These are phyloP conservation scores for Megalops atlanticus DNA, from an alignment of 2,113 vertebrate genomes.

Conservation along the genomic window DNA sequence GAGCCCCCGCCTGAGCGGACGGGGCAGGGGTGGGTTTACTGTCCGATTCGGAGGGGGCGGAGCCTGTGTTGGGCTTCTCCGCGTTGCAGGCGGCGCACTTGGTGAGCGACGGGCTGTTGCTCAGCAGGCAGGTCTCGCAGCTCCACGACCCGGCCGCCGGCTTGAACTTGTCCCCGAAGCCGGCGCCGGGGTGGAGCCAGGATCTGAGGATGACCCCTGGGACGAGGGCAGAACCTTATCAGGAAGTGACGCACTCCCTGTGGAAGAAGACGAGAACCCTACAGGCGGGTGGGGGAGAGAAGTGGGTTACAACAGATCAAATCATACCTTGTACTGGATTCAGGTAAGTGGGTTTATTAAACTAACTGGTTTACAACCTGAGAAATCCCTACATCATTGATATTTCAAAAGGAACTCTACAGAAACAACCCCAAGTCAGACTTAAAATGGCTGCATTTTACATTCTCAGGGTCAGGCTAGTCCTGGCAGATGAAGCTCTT, in stretches of 20 bases:
- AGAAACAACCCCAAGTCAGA: no score
- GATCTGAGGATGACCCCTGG: constrained; percentile 64
- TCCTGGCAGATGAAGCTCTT: no score
- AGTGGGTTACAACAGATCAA: no score
- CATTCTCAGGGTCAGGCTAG: no score
- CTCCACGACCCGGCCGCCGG: constrained; percentile 74
- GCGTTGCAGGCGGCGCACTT: constrained; percentile 81
- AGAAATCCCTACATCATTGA: no score
- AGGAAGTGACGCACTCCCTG: constrained; percentile 47
- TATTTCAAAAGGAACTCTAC: no score
- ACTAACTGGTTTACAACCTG: no score
- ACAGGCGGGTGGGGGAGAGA: background rate
- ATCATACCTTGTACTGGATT: no score
- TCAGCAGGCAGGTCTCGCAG: constrained; percentile 73
- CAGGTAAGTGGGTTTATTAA: no score
- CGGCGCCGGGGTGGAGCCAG: constrained; percentile 58
- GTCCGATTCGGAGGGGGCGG: constrained; percentile 50
- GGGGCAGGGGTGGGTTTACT: constrained; percentile 42
- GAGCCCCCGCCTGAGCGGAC: constrained; percentile 44
- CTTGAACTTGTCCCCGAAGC: constrained; percentile 74
- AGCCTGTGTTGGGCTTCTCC: constrained; percentile 65
- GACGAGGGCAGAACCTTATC: constrained; percentile 47
- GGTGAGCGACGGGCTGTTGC: constrained; percentile 76
- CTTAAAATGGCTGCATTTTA: no score
- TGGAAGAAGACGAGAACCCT: constrained; percentile 78